Percentiles rank a stretch among this genome's conserved stretches.
Evolutionary conservation across 2,113 vertebrate genomes (phyloP).

Genomic region (Nothocercus julius): DNA sequence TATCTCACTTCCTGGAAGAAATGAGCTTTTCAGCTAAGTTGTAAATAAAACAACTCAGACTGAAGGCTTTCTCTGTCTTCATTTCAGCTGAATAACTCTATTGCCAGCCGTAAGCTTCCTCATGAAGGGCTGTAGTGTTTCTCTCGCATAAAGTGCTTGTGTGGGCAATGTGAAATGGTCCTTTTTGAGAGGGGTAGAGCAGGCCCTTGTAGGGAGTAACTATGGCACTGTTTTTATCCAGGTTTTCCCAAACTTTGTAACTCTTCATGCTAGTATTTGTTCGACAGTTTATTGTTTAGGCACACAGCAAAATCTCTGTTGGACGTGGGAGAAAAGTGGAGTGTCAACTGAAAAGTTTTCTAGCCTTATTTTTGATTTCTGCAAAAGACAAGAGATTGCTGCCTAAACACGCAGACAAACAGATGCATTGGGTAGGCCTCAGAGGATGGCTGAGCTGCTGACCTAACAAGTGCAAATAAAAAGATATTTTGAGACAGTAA

Average conservation of each 20-base stretch:
- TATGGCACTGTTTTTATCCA: not conserved
- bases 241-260: not conserved
- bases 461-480: not conserved
- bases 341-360: not conserved
- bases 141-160: not conserved
- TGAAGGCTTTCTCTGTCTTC: conserved; percentile 24
- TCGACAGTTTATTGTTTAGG: not conserved
- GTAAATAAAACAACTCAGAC: not conserved
- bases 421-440: not conserved
- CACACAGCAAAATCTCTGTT: not conserved
- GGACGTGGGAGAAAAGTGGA: not conserved
- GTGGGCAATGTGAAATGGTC: not conserved
- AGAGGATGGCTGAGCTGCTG: not conserved
- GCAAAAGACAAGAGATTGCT: not conserved
- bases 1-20: not conserved
- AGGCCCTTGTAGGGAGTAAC: not conserved
- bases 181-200: not conserved
- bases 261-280: not conserved
- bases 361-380: not conserved
- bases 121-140: conserved; percentile 17
- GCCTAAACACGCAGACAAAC: not conserved
- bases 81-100: not conserved
- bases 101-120: not conserved
- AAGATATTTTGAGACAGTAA: not conserved
- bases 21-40: not conserved